A percentile compares a stretch with the other conserved stretches of the same genome.
phyloP scores from a whole-genome alignment of 2,888 invertebrate genomes.

The Formica aserva region DNA sequence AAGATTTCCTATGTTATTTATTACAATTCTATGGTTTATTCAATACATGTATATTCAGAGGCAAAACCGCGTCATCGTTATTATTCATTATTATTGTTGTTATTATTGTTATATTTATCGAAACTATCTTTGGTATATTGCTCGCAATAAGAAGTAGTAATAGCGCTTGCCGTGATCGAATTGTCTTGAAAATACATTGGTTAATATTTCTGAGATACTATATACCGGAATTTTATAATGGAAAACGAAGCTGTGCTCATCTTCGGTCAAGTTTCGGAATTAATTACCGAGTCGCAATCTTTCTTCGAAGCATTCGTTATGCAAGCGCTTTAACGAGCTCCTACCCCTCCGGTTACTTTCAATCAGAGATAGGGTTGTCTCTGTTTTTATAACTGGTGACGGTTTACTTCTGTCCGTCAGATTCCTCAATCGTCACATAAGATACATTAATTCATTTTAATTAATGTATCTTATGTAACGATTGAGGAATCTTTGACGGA shows the following conservation, averaged over 20 bases:
- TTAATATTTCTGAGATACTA: conserved; percentile 48
- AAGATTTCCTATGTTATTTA: not conserved
- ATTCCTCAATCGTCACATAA: not conserved
- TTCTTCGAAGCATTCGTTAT: conserved; percentile 72
- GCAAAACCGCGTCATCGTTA: conserved; percentile 3
- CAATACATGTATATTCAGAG: not conserved
- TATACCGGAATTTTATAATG: conserved; percentile 44
- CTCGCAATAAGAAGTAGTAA: conserved; percentile 7
- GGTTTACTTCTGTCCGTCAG: not conserved
- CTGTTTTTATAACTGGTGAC: conserved; percentile 36
- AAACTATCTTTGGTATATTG: conserved; percentile 5
- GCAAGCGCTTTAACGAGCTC: conserved; percentile 73
- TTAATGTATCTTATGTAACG: too few relatives aligned
- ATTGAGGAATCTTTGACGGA: not conserved
- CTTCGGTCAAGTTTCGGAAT: conserved; percentile 69
- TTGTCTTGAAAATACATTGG: conserved; percentile 48
- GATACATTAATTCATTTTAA: conserved; percentile 5
- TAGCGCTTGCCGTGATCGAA: conserved; percentile 22
- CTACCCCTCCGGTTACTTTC: conserved; percentile 40
- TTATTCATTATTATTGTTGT: conserved; percentile 24
- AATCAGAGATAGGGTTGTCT: conserved; percentile 53
- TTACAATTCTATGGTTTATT: conserved; percentile 1
- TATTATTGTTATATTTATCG: conserved; percentile 30
- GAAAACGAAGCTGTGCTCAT: conserved; percentile 62
- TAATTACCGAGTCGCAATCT: conserved; percentile 67